These are phyloP conservation scores for Molorchus minor DNA, from an alignment of 2,888 invertebrate genomes.

Conservation along the genomic window DNA sequence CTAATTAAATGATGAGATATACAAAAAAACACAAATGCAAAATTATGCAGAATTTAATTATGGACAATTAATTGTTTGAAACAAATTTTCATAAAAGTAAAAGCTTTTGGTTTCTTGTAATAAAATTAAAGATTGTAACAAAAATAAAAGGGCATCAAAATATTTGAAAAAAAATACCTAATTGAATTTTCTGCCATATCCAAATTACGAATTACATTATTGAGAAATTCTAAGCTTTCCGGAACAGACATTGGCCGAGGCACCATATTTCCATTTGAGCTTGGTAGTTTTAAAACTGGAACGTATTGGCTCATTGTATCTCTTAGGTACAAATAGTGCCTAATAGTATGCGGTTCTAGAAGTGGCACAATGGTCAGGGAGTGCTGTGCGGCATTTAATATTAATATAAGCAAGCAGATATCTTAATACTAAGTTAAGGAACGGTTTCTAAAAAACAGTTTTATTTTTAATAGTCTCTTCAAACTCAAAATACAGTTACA, in stretches of 20 bases:
- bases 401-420: constrained; percentile 89
- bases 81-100: too few relatives aligned
- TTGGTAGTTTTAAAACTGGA: constrained; percentile 71
- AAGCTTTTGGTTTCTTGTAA: too few relatives aligned
- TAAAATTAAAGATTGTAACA: not conserved
- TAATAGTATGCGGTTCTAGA: constrained; percentile 90
- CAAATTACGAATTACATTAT: constrained; percentile 76
- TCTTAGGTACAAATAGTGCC: constrained; percentile 92
- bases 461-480: too few relatives aligned
- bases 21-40: too few relatives aligned
- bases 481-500: too few relatives aligned
- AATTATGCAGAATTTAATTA: too few relatives aligned
- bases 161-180: too few relatives aligned
- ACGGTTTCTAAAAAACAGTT: too few relatives aligned
- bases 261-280: constrained; percentile 56
- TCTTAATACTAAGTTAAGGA: too few relatives aligned
- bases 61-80: too few relatives aligned
- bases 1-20: too few relatives aligned
- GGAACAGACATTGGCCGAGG: constrained; percentile 67
- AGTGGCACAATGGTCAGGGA: constrained; percentile 91
- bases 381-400: constrained; percentile 93
- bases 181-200: constrained; percentile 74
- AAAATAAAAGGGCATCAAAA: too few relatives aligned
- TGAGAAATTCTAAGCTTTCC: constrained; percentile 76
- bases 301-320: constrained; percentile 94